A percentile compares a stretch with the other conserved stretches of the same genome.
Evolutionary conservation across 2,888 invertebrate species (phyloP).

Genomic region (Caenorhabditis auriculariae): DNA sequence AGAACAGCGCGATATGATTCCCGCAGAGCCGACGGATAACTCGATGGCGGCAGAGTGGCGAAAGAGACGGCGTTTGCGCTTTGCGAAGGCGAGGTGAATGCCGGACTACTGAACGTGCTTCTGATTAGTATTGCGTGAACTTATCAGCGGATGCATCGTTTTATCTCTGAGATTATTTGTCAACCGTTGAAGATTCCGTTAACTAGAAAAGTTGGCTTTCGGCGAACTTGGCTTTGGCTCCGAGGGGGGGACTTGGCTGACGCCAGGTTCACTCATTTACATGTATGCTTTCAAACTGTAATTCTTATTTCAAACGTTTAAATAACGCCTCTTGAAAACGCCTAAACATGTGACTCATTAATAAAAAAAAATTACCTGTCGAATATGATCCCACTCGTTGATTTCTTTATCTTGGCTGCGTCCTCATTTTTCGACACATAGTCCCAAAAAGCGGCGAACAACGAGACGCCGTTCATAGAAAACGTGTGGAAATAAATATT

Average conservation of each 20-base stretch:
- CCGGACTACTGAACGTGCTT: conserved; percentile 50
- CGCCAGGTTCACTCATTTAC: too few relatives aligned
- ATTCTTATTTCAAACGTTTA: too few relatives aligned
- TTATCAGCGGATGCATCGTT: neutral
- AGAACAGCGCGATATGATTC: conserved; percentile 44
- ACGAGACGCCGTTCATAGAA: conserved; percentile 53
- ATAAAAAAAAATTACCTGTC: conserved; percentile 55
- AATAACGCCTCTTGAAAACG: too few relatives aligned
- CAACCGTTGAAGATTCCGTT: neutral
- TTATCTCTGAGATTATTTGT: too few relatives aligned
- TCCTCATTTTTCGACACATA: conserved; percentile 26
- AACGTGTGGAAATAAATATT: conserved; percentile 42
- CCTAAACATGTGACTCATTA: too few relatives aligned
- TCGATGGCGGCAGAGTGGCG: conserved; percentile 49
- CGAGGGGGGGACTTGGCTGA: too few relatives aligned
- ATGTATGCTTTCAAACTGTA: too few relatives aligned
- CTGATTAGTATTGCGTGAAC: too few relatives aligned
- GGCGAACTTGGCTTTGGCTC: too few relatives aligned
- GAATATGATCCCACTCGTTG: conserved; percentile 54
- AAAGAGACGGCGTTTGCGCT: conserved; percentile 58
- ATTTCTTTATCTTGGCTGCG: conserved; percentile 34
- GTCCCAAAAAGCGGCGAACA: conserved; percentile 55
- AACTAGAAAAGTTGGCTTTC: too few relatives aligned
- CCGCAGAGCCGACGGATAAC: conserved; percentile 40
- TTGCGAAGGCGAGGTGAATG: conserved; percentile 53